phyloP scores from a whole-genome alignment of 2,113 vertebrate genomes.

The Phainopepla nitens region DNA sequence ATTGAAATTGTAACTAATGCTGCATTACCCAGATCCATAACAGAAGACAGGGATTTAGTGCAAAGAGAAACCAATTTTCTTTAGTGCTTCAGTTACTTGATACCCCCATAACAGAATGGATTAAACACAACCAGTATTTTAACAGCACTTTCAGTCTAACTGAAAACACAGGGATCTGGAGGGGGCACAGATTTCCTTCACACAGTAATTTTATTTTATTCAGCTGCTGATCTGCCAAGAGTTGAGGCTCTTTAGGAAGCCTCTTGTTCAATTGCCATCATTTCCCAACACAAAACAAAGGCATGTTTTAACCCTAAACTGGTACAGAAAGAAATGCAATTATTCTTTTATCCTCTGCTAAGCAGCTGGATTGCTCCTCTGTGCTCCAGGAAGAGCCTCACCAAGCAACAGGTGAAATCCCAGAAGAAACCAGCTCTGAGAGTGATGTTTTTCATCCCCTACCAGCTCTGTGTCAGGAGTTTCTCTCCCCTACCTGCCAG shows the following conservation, averaged over 20 bases:
- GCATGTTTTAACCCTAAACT: neutral
- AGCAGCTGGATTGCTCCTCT: neutral
- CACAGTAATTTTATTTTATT: conserved; percentile 64
- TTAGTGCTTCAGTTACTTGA: conserved; percentile 64
- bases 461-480: neutral
- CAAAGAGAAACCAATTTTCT: conserved; percentile 70
- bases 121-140: conserved; percentile 60
- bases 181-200: conserved; percentile 23
- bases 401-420: neutral
- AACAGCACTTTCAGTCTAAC: conserved; percentile 17
- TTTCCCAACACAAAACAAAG: neutral
- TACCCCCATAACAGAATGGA: conserved; percentile 49
- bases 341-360: neutral
- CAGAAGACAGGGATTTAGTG: conserved; percentile 20
- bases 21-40: neutral
- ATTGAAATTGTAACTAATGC: neutral
- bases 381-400: neutral
- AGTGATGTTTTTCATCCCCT: rapidly evolving
- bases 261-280: neutral
- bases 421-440: neutral
- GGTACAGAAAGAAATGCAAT: neutral
- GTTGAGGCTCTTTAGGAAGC: conserved; percentile 21
- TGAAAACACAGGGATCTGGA: conserved; percentile 25
- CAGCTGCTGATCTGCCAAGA: conserved; percentile 23
- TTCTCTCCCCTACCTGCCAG: conserved; percentile 74